Evolutionary conservation across 2,113 vertebrate species (phyloP).

Genomic region (Periophthalmodon schlosseri): DNA sequence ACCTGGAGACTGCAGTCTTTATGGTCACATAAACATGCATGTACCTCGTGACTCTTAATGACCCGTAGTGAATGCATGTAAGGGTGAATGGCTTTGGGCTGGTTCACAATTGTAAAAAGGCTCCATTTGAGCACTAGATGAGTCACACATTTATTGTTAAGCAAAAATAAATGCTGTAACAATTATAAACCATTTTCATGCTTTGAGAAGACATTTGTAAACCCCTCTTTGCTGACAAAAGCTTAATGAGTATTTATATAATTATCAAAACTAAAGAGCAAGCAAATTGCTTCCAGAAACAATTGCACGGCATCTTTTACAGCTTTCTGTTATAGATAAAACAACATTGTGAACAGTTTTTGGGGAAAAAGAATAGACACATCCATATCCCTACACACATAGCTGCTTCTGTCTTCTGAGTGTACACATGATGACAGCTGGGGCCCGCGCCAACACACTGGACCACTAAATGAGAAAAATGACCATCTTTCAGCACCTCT

Average conservation of each 20-base stretch:
- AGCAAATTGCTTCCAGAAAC: not conserved
- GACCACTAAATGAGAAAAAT: slow-evolving; percentile 96
- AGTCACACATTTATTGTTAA: not conserved
- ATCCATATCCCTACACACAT: not conserved
- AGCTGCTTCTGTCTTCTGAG: slow-evolving; percentile 76
- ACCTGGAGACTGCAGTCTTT: not conserved
- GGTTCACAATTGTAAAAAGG: not conserved
- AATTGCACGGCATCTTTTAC: not conserved
- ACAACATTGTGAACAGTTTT: not conserved
- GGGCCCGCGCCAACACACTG: slow-evolving; percentile 86
- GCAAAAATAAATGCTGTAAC: not conserved
- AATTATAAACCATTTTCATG: too few species aligned
- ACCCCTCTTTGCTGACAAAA: too few species aligned
- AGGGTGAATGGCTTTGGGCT: not conserved
- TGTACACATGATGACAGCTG: slow-evolving; percentile 83
- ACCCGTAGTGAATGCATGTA: not conserved
- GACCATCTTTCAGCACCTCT: slow-evolving; percentile 87
- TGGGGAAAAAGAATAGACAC: not conserved
- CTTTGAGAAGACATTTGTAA: too few species aligned
- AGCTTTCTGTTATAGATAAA: not conserved
- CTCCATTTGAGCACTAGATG: not conserved
- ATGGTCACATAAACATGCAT: not conserved
- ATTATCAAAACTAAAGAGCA: not conserved
- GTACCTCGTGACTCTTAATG: not conserved
- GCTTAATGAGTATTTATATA: too few species aligned